These are phyloP conservation scores for Peromyscus eremicus DNA, from an alignment of 2,797 vertebrate species.

Conservation along the genomic window DNA sequence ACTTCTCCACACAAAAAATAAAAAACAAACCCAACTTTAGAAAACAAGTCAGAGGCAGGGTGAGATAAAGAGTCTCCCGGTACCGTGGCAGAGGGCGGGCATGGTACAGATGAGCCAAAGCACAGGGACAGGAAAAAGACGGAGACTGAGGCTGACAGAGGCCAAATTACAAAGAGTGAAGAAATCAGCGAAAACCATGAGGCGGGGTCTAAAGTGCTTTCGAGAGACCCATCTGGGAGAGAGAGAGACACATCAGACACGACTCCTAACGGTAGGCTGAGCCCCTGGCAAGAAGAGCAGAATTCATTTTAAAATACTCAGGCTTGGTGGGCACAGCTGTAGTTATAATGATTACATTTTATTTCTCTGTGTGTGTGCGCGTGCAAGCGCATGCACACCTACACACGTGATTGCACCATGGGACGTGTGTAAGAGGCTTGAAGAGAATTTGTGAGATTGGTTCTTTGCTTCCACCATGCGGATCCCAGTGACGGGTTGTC, in stretches of 20 bases:
- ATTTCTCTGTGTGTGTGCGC: too few relatives aligned
- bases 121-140: not conserved
- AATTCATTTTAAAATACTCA: not conserved
- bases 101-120: not conserved
- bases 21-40: not conserved
- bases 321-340: not conserved
- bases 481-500: not conserved
- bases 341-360: not conserved
- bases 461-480: not conserved
- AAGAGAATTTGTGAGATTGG: not conserved
- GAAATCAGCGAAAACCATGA: not conserved
- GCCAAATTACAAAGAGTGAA: not conserved
- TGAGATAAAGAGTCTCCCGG: not conserved
- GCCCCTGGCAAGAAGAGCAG: too few relatives aligned
- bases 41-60: not conserved
- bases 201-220: not conserved
- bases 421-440: not conserved
- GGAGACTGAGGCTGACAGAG: not conserved
- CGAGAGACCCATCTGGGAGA: not conserved
- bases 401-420: too few relatives aligned
- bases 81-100: not conserved
- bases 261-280: not conserved
- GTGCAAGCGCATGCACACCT: not conserved
- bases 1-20: not conserved
- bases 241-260: not conserved